Percentiles rank a stretch among this genome's conserved stretches.
These are phyloP conservation scores for Craterocephalus amniculus DNA, from an alignment of 2,797 vertebrate species.

Conservation along the genomic window DNA sequence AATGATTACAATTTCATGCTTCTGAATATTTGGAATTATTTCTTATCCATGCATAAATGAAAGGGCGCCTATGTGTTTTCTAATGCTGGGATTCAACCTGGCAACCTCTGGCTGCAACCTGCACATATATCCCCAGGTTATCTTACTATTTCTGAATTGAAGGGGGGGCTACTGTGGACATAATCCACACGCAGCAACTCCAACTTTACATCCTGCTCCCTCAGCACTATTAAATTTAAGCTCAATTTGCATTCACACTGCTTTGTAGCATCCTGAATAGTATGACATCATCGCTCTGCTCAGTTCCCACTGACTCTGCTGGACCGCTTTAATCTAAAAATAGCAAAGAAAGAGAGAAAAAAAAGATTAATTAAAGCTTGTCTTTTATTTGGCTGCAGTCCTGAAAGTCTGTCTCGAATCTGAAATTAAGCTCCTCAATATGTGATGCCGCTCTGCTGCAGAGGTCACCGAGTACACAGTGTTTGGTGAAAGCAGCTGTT, in stretches of 20 bases:
- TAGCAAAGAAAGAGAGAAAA: not conserved
- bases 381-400: slow-evolving; percentile 12
- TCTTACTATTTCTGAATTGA: slow-evolving; percentile 23
- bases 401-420: slow-evolving; percentile 31
- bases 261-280: slow-evolving; percentile 50
- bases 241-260: slow-evolving; percentile 46
- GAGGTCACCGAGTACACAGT: slow-evolving; percentile 71
- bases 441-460: slow-evolving; percentile 46
- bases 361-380: slow-evolving; percentile 25
- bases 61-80: not conserved
- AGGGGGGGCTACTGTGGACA: slow-evolving; percentile 10
- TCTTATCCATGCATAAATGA: too few relatives aligned
- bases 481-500: slow-evolving; percentile 55
- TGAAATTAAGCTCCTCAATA: slow-evolving; percentile 53
- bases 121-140: slow-evolving; percentile 41
- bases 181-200: slow-evolving; percentile 70
- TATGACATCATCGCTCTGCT: slow-evolving; percentile 70
- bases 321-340: slow-evolving; percentile 36
- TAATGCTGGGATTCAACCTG: slow-evolving; percentile 38
- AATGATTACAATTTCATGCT: not conserved
- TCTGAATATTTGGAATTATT: not conserved
- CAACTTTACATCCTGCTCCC: slow-evolving; percentile 61
- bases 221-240: slow-evolving; percentile 64
- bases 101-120: slow-evolving; percentile 36
- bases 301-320: slow-evolving; percentile 14